phyloP scores from a whole-genome alignment of 2,797 vertebrate genomes.

The Bovichtus diacanthus region DNA sequence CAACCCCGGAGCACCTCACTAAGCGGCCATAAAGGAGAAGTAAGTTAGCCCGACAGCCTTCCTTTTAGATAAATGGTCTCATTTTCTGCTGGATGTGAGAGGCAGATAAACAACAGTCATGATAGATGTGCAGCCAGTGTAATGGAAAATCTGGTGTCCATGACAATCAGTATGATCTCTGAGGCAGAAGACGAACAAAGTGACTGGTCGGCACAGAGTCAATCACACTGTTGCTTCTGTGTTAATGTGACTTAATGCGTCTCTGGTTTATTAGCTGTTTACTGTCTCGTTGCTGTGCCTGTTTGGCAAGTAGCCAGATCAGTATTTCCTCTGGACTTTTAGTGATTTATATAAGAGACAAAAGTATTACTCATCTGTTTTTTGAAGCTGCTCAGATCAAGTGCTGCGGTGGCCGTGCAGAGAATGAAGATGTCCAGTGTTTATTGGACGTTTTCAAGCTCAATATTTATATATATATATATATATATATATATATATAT shows the following conservation, averaged over 20 bases:
- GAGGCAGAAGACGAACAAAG: conserved; percentile 81
- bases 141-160: conserved; percentile 73
- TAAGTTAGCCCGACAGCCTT: conserved; percentile 44
- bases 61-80: conserved; percentile 75
- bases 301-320: conserved; percentile 9
- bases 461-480: neutral
- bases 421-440: conserved; percentile 6
- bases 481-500: too few species aligned
- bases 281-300: neutral
- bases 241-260: conserved; percentile 8
- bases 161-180: conserved; percentile 75
- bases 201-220: conserved; percentile 56
- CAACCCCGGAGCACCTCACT: conserved; percentile 24
- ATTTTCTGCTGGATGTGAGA: conserved; percentile 69
- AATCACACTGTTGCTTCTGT: conserved; percentile 52
- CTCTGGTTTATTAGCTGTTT: neutral
- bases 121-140: conserved; percentile 72
- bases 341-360: conserved; percentile 21
- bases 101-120: conserved; percentile 69
- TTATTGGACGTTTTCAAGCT: neutral
- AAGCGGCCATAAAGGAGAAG: conserved; percentile 59
- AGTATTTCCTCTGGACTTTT: conserved; percentile 11
- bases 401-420: conserved; percentile 6
- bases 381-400: conserved; percentile 8
- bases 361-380: conserved; percentile 40